Base-by-base conservation (phyloP, 2,888 invertebrate species). In the Petrophora chlorosata region DNA sequence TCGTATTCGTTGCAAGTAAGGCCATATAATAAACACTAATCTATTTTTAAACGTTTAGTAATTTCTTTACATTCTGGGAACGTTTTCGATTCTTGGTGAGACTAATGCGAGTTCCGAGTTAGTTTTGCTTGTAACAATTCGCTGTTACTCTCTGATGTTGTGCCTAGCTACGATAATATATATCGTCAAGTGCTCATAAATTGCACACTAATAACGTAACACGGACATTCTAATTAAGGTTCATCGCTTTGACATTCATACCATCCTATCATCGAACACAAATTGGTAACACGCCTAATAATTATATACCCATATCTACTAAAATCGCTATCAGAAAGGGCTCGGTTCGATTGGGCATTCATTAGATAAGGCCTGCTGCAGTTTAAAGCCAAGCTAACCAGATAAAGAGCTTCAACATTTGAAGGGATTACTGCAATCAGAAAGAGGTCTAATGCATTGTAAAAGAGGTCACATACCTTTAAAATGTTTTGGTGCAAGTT, bases 31-130 rank as follows among this genome's bases (percentile, higher is more conserved):
- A 88, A 89, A 90, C 89, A 89, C 87, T 88, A 88, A 88, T 89
- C 90, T 90, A 90, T 90, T 90, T 90, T 81, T 90, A 90, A 90
- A 89, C 89, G 78, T 88, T 89, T 82, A 87, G 90, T 90, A 90
- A 90, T 89, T 88, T 85, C 86, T 83, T 76, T 87, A 87, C 79
- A 82, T 85, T 82, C 81, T 85, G 89, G 88, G 87, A 84, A 79
- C 86, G 77, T 79, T 83, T 83, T 82, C 73, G 79, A 82, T 74
- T 80, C 76, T 82, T 78, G 89, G 87, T 88, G 86, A 89, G 88
- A 85, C 79, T 87, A 83, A 83, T 85, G 79, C 74, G 78, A 84
- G 75, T 80, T 79, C 72, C 71, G 76, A 79, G 77, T 69, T 83
- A 81, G 75, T 79, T 86, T 82, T 83, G 83, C 85, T 85, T 85